Base-by-base conservation (phyloP, 2,797 vertebrate genomes). In the Cebuella pygmaea region DNA sequence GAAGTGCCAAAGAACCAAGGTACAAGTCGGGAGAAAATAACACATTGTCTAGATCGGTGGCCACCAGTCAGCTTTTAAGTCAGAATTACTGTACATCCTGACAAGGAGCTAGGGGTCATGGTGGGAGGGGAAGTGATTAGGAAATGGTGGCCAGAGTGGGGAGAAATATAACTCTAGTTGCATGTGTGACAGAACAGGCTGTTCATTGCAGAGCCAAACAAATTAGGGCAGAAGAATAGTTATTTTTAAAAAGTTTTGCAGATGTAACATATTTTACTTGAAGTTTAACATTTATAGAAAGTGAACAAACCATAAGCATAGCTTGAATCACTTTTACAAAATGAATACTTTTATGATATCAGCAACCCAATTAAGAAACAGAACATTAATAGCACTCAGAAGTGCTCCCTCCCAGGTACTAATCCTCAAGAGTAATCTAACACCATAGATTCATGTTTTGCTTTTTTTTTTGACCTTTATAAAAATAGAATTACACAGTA, bases 321-420 rank as follows among this genome's bases (percentile, higher is more conserved):
- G 44, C 33, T 48, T 46, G 59, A 79, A 55, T 41, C 74, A 91
- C 93, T 88, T 91, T 91, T 36, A 59, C 64, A 80, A 80, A 81
- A 3, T 39, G 48, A 24, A 81, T 33, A 70, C 48, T 50, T 50
- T 55, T 27, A 10, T 39, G 19, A 24, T 19, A 89, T 50, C 64
- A 89, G 55, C 30, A 81, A 50, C 50, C 41, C 30, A 20, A 90
- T 52, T 46, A 82, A 91, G 83, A 96, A 41, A 87, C 20, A 76
- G 13, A 67, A 81, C 13, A 81, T 67, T 30, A 75, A 50, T 0
- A 30, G 8, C 55, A 57, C 12, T 55, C 27, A 33, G n/a, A 92
- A 76, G 7, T 24, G 5, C n/a, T 27, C 75, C 2, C 10, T 92
- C 44, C 39, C 14, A 70, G 39, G 57, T 72, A 50, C 44, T n/a